Evolutionary conservation across 2,888 invertebrate species (phyloP), one percentile per base, ranked within the genome.

Genomic region (Drosophila falleni): DNA sequence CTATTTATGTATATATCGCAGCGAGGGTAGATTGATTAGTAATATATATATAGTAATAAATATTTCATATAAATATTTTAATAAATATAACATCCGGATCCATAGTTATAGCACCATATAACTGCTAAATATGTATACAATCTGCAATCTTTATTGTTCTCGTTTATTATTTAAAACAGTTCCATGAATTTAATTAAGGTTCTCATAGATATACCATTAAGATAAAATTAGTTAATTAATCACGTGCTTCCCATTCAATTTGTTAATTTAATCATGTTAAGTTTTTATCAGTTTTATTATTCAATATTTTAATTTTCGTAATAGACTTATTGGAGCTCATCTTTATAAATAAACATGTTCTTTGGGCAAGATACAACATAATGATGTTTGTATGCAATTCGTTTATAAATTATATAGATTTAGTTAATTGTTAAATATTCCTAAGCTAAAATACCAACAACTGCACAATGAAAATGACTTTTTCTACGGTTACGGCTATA

Each of bases 311-410:
- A 19, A 47, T 59, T 19, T 37, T 5, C 41, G 39, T 55, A 73
- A 63, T 80, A 59, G 67, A 72, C 86, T 83, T 80, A 70, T 72
- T 78, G 78, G 80, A 89, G 86, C 80, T 81, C 88, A 68, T 78
- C 86, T 74, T 74, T 71, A 74, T 81, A 89, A 78, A 84, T 81
- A 80, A 76, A 83, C 85, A 69, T 90, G 90, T 90, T 91, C 91
- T 91, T 91, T 91, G 91, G 91, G 91, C 92, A 91, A 91, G 92
- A 91, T 81, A 89, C 90, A 86, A 85, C 89, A 78, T 81, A 44
- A 64, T 60, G 58, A 71, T 84, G 87, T 80, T 71, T 89, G 89
- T 80, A 83, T 83, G 84, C 89, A 73, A 75, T 78, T 74, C 70
- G 69, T 80, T 76, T 70, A 78, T 78, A 76, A 76, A 74, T 89